Evolutionary conservation across 2,113 vertebrate genomes (phyloP).

Genomic region (Melanostigma gelatinosum): DNA sequence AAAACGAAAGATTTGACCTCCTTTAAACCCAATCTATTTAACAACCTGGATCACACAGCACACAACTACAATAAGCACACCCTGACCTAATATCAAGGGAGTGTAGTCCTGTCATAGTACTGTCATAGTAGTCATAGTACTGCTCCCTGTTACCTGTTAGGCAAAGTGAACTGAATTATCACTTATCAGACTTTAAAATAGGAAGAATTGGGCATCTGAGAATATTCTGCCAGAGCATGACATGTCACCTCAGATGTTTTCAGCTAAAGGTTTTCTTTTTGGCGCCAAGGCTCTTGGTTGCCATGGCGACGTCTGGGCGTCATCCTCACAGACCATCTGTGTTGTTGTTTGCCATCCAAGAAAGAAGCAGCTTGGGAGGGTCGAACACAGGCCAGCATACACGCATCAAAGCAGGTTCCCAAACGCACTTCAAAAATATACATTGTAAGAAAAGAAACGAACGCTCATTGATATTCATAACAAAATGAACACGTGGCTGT

Average conservation of each 20-base stretch:
- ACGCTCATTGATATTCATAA: background rate
- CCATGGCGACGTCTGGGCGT: slow-evolving; percentile 66
- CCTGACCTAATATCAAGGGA: background rate
- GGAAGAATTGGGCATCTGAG: background rate
- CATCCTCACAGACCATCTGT: slow-evolving; percentile 77
- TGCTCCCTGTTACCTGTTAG: background rate
- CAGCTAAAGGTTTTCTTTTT: slow-evolving; percentile 44
- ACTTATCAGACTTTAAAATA: background rate
- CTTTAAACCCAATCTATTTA: background rate
- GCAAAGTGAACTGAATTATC: background rate
- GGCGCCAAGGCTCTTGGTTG: slow-evolving; percentile 46
- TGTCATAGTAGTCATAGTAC: background rate
- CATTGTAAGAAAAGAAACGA: background rate
- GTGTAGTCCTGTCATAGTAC: too few relatives aligned
- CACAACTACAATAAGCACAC: slow-evolving; percentile 20
- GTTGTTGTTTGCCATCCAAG: slow-evolving; percentile 69
- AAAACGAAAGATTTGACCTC: background rate
- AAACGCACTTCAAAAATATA: accelerated
- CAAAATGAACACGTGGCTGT: background rate
- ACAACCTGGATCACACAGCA: background rate
- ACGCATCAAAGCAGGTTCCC: background rate
- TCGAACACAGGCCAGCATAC: slow-evolving; percentile 22
- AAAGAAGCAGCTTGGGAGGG: slow-evolving; percentile 27
- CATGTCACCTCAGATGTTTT: slow-evolving; percentile 51
- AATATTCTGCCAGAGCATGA: slow-evolving; percentile 1